Percentiles rank a stretch among this genome's conserved stretches.
phyloP scores from a whole-genome alignment of 2,888 invertebrate species.

The Lithophane ornitopus region DNA sequence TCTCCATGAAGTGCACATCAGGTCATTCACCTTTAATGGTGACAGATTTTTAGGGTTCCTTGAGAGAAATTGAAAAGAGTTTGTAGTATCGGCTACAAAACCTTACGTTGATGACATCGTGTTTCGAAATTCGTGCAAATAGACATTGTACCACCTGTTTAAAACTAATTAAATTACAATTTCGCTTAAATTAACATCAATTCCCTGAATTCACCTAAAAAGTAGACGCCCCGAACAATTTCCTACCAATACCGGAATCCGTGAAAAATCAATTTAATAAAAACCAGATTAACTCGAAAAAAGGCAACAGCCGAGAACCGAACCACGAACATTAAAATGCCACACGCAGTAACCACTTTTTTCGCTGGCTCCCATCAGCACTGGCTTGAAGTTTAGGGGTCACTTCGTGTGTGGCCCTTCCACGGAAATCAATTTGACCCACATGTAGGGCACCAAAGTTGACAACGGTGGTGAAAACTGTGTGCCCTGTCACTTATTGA shows the following conservation, averaged over 20 bases:
- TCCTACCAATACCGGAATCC: constrained; percentile 40
- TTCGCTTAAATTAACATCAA: constrained; percentile 15
- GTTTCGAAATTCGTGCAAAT: neutral
- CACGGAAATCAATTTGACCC: constrained; percentile 64
- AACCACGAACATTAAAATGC: constrained; percentile 61
- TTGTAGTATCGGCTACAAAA: neutral
- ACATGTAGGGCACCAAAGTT: constrained; percentile 50
- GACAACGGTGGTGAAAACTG: constrained; percentile 50
- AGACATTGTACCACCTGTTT: no score
- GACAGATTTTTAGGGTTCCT: constrained; percentile 55
- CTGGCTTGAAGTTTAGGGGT: constrained; percentile 61
- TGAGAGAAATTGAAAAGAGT: neutral
- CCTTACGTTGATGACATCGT: neutral
- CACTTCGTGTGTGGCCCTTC: constrained; percentile 67
- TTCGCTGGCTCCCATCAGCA: constrained; percentile 54
- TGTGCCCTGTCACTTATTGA: constrained; percentile 37
- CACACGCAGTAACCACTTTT: constrained; percentile 64
- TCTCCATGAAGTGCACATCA: constrained; percentile 63
- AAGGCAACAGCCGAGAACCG: constrained; percentile 49
- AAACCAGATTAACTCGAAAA: constrained; percentile 66
- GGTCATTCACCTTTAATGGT: constrained; percentile 59
- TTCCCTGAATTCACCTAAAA: constrained; percentile 38
- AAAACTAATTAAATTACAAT: constrained; percentile 2
- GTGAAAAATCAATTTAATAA: constrained; percentile 66
- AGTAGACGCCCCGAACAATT: constrained; percentile 39